Evolutionary conservation across 2,888 invertebrate genomes (phyloP).

Genomic region (Limnephilus marmoratus): DNA sequence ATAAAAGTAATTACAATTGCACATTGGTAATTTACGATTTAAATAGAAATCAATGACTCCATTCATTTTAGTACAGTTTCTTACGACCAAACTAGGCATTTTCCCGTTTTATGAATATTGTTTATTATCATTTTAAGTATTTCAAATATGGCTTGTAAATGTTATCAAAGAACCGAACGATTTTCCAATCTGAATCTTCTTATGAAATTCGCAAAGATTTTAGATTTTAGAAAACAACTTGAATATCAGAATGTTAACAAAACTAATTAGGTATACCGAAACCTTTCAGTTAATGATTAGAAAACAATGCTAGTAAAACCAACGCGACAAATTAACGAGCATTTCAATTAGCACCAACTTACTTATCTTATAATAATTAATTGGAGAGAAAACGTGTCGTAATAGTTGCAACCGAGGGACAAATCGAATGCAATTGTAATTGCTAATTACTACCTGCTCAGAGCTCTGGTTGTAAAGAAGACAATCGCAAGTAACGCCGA

Average conservation of each 20-base stretch:
- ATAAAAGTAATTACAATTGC: no score
- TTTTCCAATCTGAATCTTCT: neutral
- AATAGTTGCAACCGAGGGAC: slow-evolving; percentile 6
- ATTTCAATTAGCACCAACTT: neutral
- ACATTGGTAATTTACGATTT: no score
- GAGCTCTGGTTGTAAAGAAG: neutral
- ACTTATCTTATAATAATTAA: neutral
- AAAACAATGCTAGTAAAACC: neutral
- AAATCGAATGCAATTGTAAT: neutral
- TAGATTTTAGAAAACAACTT: neutral
- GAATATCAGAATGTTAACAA: neutral
- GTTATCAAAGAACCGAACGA: neutral
- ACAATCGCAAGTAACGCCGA: slow-evolving; percentile 38
- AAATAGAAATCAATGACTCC: no score
- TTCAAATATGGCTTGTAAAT: neutral
- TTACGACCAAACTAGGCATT: neutral
- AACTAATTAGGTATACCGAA: neutral
- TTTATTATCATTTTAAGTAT: neutral
- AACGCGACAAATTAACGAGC: neutral
- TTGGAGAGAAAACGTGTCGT: slow-evolving; percentile 23
- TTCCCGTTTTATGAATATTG: neutral
- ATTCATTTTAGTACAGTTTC: neutral
- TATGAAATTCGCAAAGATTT: neutral
- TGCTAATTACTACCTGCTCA: no score
- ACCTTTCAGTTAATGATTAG: neutral